Base-by-base conservation (phyloP, 2,113 vertebrate genomes). In the Cephalopholis sonnerati region DNA sequence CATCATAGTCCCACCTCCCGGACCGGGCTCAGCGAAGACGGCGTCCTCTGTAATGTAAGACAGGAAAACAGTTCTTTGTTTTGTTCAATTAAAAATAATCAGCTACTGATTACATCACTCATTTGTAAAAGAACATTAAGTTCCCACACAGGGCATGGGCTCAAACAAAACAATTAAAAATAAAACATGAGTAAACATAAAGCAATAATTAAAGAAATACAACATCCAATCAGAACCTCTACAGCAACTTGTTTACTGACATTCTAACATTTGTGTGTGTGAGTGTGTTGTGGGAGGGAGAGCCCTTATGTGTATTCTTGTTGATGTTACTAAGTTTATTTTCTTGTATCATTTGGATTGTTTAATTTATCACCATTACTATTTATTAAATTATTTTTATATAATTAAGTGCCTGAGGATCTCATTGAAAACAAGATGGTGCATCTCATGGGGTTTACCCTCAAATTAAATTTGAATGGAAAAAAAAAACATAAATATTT, bases 11-110 rank as follows among this genome's bases (percentile, higher is more conserved):
- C 70, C 85, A 1, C 90, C 95, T 68, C 91, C 93, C 0, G 58
- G 87, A 0, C 92, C 91, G 0, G 95, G 95, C 87, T 99, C 98
- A 1, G 95, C 97, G 86, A 99, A 99, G 79, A 99, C 98, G 0
- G 98, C 98, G 71, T 99, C 98, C 93, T 99, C 94, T 94, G 67
- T 44, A 17, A 20, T 0, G 17, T 9, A 9, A 70, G 25, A 57
- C 2, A 39, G 44, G 4, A 36, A 32, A 32, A 0, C n/a, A 55
- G 1, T 55, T 59, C 27, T 17, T 11, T 24, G n/a, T 13, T 67
- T 16, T 67, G 24, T 18, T 20, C 24, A 68, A 51, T 50, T 16
- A 7, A 54, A 4, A 69, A 53, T 15, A 13, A n/a, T 7, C 9
- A 10, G 29, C 25, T 20, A 65, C 9, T 25, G 6, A 15, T 11